Conservation (phyloP, 2,113 vertebrate species). For the Grammomys dolichurus region DNA sequence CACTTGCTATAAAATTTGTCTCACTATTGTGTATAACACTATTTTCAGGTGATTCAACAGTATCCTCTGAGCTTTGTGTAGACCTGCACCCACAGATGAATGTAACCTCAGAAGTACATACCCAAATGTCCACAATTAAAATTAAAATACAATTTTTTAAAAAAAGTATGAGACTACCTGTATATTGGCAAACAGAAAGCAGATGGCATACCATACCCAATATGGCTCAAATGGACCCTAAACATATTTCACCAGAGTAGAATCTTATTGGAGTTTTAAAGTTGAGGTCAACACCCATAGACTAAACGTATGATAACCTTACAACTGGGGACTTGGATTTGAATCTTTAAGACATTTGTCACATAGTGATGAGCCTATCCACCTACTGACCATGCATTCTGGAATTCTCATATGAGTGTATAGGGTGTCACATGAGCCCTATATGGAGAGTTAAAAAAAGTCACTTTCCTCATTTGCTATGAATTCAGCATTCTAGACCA, state of each 20-base stretch:
- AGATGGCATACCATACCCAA: not conserved
- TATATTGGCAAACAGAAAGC: not conserved
- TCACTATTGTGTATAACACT: not conserved
- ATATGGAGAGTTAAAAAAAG: fast-evolving
- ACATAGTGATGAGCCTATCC: not conserved
- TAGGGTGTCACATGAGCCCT: not conserved
- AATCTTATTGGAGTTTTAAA: not conserved
- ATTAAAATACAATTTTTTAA: not conserved
- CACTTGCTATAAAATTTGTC: not conserved
- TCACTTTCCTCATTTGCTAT: not conserved
- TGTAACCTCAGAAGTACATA: not conserved
- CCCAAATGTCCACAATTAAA: not conserved
- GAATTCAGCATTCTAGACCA: not conserved
- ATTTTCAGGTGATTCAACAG: not conserved
- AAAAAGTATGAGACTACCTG: not conserved
- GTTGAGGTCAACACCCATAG: not conserved
- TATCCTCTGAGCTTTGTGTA: not conserved
- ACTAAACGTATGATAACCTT: not conserved
- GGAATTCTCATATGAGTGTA: not conserved
- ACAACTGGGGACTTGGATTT: not conserved
- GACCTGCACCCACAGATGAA: not conserved
- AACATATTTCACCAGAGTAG: not conserved
- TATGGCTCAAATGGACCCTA: not conserved
- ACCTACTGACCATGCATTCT: too few species aligned
- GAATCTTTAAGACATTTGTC: not conserved